Base-by-base conservation (phyloP, 1,140 invertebrate genomes). In the Dryas iulia region DNA sequence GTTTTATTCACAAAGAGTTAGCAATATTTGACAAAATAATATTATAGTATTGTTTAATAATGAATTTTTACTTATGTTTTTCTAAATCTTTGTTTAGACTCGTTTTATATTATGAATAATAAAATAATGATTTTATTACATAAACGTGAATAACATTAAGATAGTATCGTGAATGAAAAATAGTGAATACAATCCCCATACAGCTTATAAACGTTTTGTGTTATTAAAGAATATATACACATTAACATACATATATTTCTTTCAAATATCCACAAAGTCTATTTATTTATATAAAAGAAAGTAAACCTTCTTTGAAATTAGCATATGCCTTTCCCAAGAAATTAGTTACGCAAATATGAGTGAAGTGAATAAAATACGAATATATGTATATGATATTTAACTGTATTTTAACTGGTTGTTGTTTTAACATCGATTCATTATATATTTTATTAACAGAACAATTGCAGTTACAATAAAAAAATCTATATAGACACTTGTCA, bases 401-500 rank as follows among this genome's bases (percentile, higher is more conserved):
- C 14, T 21, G 6, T 47, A 47, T 14, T 47, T 21, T 47, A 47
- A 14, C 5, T 2, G 3, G 39, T 21, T 47, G 39, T 47, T 47
- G 18, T 14, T 28, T 28, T 28, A 18, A 21, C 39, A 47, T 47
- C 7, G 7, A 47, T 47, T 18, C 18, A 10, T 8, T n/a, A n/a
- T n/a, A 47, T 47, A 14, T 47, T 21, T 8, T 18, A 47, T 10
- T 21, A 47, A n/a, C n/a, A n/a, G n/a, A n/a, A n/a, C n/a, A n/a
- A n/a, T n/a, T n/a, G n/a, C n/a, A n/a, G n/a, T 52, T 60, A 11
- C 63, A 72, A 73, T 66, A 56, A 54, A 58, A 65, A 65, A 63
- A 70, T 25, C 53, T 61, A 53, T 56, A 65, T n/a, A 69, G 75
- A 76, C 63, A 72, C 69, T 58, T 69, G 61, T 52, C 24, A 3